These are phyloP conservation scores for Onychomys leucogaster DNA, from an alignment of 2,797 vertebrate species.

Conservation along the genomic window DNA sequence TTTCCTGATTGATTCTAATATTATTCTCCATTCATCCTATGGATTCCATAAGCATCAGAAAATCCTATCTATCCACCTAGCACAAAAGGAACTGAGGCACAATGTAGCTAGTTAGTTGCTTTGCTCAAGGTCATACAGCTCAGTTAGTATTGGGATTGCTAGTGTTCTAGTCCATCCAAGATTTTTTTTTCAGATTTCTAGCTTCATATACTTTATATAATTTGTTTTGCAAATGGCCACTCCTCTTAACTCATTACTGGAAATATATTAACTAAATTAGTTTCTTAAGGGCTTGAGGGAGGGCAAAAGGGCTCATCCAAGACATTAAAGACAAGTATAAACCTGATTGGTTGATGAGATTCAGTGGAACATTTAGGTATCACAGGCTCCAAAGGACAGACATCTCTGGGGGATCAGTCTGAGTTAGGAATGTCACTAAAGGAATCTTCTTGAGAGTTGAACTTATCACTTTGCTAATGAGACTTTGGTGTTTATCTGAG, in stretches of 20 bases:
- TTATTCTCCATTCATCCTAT: background rate
- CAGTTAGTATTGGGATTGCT: background rate
- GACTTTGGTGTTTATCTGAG: background rate
- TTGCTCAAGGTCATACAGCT: constrained; percentile 5
- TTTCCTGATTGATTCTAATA: constrained; percentile 4
- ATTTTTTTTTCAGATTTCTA: background rate
- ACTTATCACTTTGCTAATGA: constrained; percentile 2
- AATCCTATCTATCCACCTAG: background rate
- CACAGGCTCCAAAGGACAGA: background rate
- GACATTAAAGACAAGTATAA: background rate
- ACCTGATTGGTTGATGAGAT: constrained; percentile 22
- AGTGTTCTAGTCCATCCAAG: constrained; percentile 1
- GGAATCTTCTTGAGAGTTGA: background rate
- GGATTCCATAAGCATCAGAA: constrained; percentile 15
- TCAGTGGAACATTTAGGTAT: background rate
- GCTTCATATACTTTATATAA: background rate
- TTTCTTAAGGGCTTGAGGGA: constrained; percentile 16
- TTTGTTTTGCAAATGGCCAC: background rate
- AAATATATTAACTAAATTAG: constrained; percentile 45
- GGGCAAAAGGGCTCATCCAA: background rate
- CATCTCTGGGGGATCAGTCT: background rate
- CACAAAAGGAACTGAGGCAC: background rate
- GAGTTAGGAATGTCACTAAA: background rate
- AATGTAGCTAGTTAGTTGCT: background rate
- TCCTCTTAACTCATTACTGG: background rate